Percentiles rank a stretch among this genome's conserved stretches.
These are phyloP conservation scores for Corythornis vintsioides DNA, from an alignment of 2,113 vertebrate species.

Conservation along the genomic window DNA sequence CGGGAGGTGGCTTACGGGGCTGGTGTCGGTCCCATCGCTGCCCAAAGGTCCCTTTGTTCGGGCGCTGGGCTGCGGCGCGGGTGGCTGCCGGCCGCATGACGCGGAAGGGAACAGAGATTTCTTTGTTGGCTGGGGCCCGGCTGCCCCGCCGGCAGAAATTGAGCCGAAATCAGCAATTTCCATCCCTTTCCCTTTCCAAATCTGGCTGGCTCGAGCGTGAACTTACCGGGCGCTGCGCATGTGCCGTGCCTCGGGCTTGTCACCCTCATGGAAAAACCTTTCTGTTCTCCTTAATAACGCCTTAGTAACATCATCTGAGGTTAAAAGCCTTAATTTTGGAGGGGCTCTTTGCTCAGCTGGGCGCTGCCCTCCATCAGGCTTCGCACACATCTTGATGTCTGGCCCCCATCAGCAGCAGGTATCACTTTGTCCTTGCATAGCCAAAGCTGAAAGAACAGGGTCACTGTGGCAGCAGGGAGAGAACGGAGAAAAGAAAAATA, in stretches of 20 bases:
- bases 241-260: not conserved
- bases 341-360: not conserved
- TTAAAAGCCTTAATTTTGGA: fast-evolving
- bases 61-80: not conserved
- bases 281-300: fast-evolving
- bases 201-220: not conserved
- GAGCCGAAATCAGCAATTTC: constrained; percentile 27
- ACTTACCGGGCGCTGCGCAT: fast-evolving
- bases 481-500: not conserved
- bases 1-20: not conserved
- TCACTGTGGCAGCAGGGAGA: not conserved
- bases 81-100: constrained; percentile 2
- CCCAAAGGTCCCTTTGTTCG: constrained; percentile 61
- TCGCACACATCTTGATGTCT: fast-evolving
- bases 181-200: not conserved
- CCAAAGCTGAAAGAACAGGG: not conserved
- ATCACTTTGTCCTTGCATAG: not conserved
- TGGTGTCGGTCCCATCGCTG: constrained; percentile 2
- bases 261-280: not conserved
- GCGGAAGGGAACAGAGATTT: constrained; percentile 40
- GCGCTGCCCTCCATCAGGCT: not conserved
- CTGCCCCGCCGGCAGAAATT: not conserved
- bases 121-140: constrained; percentile 28
- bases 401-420: not conserved
- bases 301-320: fast-evolving